Percentiles rank a stretch among this genome's conserved stretches.
Conservation (phyloP, 2,888 invertebrate species). For the Dorcus parallelipipedus region DNA sequence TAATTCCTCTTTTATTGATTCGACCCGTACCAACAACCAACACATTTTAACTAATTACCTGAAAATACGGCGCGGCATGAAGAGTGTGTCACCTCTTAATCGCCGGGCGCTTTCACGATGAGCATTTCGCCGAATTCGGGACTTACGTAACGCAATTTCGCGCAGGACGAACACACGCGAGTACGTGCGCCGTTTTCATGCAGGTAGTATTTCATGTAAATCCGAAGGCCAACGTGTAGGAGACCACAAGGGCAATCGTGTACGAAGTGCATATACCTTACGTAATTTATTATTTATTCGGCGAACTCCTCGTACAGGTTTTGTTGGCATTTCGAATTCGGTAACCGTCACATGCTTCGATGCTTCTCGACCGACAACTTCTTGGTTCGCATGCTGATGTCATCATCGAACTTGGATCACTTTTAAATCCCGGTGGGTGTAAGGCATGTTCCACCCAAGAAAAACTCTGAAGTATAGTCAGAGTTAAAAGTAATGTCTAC, state of each 20-base stretch:
- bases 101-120: too few species aligned
- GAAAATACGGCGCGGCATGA: too few species aligned
- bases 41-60: too few species aligned
- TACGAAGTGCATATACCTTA: conserved; percentile 5
- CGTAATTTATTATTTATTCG: conserved; percentile 13
- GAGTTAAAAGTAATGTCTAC: too few species aligned
- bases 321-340: conserved; percentile 11
- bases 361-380: neutral
- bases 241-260: conserved; percentile 11
- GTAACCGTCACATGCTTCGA: neutral
- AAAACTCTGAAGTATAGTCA: too few species aligned
- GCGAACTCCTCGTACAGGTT: conserved; percentile 3
- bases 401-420: neutral
- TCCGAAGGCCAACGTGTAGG: conserved; percentile 15
- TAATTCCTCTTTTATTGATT: too few species aligned
- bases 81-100: too few species aligned
- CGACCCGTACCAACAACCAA: too few species aligned
- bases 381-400: neutral
- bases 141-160: too few species aligned
- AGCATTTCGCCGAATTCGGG: too few species aligned
- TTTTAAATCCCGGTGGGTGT: neutral
- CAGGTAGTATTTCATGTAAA: conserved; percentile 15
- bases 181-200: conserved; percentile 9
- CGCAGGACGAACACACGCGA: neutral
- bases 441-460: neutral